A percentile compares a stretch with the other conserved stretches of the same genome.
phyloP scores from a whole-genome alignment of 2,888 invertebrate species.

The Seladonia tumulorum region DNA sequence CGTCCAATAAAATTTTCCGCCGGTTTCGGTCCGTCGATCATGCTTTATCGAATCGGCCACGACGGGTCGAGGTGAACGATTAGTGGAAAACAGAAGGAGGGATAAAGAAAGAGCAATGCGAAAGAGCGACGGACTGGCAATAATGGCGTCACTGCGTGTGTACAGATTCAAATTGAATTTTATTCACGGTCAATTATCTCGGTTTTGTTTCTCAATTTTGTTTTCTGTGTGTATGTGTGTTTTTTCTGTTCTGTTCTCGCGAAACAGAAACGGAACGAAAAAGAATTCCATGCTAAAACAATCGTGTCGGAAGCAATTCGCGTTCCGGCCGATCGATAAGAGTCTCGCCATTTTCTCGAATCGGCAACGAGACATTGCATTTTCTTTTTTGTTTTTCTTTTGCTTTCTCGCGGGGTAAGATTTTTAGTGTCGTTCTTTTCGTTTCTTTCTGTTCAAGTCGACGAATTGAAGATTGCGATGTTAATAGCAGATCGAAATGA shows the following conservation, averaged over 20 bases:
- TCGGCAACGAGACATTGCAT: conserved; percentile 24
- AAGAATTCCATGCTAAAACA: conserved; percentile 29
- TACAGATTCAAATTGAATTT: conserved; percentile 66
- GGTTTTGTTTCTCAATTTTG: not conserved
- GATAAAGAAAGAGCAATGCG: not conserved
- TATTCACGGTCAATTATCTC: conserved; percentile 60
- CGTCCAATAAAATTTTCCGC: conserved; percentile 17
- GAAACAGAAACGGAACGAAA: conserved; percentile 27
- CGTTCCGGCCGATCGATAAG: conserved; percentile 40
- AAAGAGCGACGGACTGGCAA: conserved; percentile 60
- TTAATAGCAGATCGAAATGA: conserved; percentile 61
- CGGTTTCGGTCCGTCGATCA: conserved; percentile 15
- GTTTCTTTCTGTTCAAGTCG: conserved; percentile 36
- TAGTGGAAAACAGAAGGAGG: not conserved
- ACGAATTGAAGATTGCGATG: conserved; percentile 59
- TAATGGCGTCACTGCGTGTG: conserved; percentile 60
- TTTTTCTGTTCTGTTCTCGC: conserved; percentile 5
- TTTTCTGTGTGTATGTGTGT: conserved; percentile 2
- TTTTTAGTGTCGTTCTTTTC: conserved; percentile 5
- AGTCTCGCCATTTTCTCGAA: conserved; percentile 13
- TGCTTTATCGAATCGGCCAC: conserved; percentile 7
- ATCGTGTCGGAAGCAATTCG: conserved; percentile 56
- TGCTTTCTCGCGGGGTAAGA: not conserved
- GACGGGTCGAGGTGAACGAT: conserved; percentile 20
- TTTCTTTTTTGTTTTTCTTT: conserved; percentile 5